phyloP scores from a whole-genome alignment of 2,797 vertebrate species.

The Clarias fuscus region DNA sequence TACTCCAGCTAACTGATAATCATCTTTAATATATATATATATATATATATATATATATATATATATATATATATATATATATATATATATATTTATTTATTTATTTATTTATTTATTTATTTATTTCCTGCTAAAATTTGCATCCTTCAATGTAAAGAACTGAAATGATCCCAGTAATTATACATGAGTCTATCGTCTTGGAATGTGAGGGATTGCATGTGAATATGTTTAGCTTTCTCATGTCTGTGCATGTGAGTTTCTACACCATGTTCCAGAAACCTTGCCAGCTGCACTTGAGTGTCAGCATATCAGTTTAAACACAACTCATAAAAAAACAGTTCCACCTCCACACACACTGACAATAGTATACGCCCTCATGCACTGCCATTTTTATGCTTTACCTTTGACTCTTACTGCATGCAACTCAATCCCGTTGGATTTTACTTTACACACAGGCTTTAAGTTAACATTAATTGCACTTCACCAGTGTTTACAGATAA shows the following conservation, averaged over 20 bases:
- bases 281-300: constrained; percentile 10
- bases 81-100: too few relatives aligned
- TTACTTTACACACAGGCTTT: background rate
- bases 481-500: background rate
- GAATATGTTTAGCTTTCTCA: constrained; percentile 1
- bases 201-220: constrained; percentile 26
- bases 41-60: too few relatives aligned
- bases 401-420: background rate
- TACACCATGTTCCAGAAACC: constrained; percentile 7
- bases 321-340: background rate
- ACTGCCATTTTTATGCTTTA: background rate
- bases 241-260: constrained; percentile 34
- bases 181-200: constrained; percentile 12
- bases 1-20: background rate
- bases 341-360: background rate
- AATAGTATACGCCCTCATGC: background rate
- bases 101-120: too few relatives aligned
- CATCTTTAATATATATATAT: background rate
- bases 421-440: background rate
- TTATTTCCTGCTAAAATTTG: background rate
- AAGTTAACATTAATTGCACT: background rate
- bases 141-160: background rate
- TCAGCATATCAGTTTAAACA: constrained; percentile 2
- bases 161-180: background rate
- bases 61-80: too few relatives aligned